phyloP scores from a whole-genome alignment of 2,113 vertebrate genomes.

The Oreotrochilus melanogaster region DNA sequence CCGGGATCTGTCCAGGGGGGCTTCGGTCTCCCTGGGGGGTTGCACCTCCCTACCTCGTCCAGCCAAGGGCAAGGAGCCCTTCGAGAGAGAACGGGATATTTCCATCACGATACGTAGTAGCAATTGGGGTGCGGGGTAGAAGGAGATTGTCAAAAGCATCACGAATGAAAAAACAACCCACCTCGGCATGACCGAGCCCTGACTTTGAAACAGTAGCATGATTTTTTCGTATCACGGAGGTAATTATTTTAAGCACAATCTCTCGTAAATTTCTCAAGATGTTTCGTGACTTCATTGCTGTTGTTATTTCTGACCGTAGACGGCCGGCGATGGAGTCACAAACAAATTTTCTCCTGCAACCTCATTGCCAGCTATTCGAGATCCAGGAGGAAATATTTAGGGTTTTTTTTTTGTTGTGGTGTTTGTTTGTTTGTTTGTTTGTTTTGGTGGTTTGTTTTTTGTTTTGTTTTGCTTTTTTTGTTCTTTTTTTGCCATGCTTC shows the following conservation, averaged over 20 bases:
- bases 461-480: too few species aligned
- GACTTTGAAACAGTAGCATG: background rate
- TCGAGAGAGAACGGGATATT: background rate
- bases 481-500: background rate
- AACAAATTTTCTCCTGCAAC: background rate
- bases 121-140: too few species aligned
- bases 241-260: background rate
- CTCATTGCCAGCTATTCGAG: background rate
- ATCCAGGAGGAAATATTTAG: background rate
- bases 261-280: background rate
- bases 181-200: background rate
- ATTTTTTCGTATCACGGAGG: accelerated
- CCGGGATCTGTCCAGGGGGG: accelerated
- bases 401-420: too few species aligned
- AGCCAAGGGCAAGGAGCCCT: background rate
- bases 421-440: too few species aligned
- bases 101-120: background rate
- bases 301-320: background rate
- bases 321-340: background rate
- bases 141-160: background rate
- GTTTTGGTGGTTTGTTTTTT: too few species aligned
- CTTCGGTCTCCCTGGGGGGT: background rate
- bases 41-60: accelerated
- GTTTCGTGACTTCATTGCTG: background rate
- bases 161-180: background rate